Evolutionary conservation across 2,888 invertebrate genomes (phyloP).

Genomic region (Drosophila diplacantha): DNA sequence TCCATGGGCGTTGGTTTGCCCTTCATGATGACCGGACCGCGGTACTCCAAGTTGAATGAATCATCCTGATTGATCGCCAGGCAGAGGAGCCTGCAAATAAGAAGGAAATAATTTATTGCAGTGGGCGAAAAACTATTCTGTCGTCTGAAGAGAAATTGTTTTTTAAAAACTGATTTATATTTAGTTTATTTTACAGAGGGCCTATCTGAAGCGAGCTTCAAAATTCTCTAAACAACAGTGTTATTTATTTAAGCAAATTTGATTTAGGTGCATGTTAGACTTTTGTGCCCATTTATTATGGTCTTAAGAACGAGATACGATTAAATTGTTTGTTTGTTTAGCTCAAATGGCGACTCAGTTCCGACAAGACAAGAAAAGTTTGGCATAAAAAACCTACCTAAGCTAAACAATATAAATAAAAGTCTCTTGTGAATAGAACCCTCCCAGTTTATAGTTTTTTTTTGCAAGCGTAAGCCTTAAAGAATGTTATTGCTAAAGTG

Average conservation of each 20-base stretch:
- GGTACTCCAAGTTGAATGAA: conserved; percentile 89
- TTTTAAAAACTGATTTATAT: conserved; percentile 6
- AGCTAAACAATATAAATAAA: background rate
- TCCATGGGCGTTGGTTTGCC: conserved; percentile 96
- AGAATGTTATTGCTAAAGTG: conserved; percentile 1
- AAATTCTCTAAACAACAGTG: background rate
- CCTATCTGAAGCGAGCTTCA: background rate
- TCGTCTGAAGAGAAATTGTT: background rate
- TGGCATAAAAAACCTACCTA: background rate
- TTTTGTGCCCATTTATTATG: background rate
- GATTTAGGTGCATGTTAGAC: background rate
- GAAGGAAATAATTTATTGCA: background rate
- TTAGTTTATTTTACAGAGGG: background rate
- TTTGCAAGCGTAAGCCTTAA: background rate
- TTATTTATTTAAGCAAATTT: background rate
- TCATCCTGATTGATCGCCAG: conserved; percentile 90
- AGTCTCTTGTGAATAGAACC: too few relatives aligned
- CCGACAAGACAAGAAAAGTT: background rate
- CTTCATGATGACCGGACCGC: conserved; percentile 94
- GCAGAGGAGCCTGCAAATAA: conserved; percentile 84
- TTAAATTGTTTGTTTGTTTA: conserved; percentile 1
- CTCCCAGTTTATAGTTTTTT: background rate
- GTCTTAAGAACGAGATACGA: background rate
- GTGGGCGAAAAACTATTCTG: background rate
- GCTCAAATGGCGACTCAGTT: background rate